Evolutionary conservation across 2,888 invertebrate species (phyloP).

Genomic region (Trachelus troglodyta): DNA sequence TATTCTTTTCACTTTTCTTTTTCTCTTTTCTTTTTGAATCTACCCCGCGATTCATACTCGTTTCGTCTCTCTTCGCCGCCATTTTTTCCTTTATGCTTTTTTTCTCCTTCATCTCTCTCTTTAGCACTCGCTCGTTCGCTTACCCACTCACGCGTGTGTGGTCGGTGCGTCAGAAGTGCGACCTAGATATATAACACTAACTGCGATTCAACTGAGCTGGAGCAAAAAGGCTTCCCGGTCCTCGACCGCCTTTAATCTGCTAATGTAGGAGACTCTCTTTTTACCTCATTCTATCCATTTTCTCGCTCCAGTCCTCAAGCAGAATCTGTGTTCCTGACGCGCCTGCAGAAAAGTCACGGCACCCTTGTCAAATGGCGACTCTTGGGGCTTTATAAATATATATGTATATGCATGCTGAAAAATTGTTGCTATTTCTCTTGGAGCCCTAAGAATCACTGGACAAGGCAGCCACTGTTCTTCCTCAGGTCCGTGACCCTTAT

Average conservation of each 20-base stretch:
- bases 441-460: background rate
- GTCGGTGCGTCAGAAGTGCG: background rate
- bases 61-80: background rate
- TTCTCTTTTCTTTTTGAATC: background rate
- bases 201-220: background rate
- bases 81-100: background rate
- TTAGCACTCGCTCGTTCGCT: background rate
- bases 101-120: too few relatives aligned
- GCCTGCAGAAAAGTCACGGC: background rate
- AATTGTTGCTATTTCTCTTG: background rate
- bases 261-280: conserved; percentile 8
- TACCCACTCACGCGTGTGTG: background rate
- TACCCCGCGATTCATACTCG: background rate
- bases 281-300: background rate
- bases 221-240: background rate
- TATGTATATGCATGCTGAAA: background rate
- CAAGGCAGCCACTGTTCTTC: background rate
- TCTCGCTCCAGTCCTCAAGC: background rate
- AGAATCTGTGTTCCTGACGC: background rate
- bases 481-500: background rate
- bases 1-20: background rate
- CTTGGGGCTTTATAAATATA: background rate
- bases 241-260: conserved; percentile 20
- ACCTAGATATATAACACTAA: background rate
- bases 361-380: background rate